Percentiles rank a stretch among this genome's conserved stretches.
These are phyloP conservation scores for Biston stratarius DNA, from an alignment of 2,888 invertebrate species.

Conservation along the genomic window DNA sequence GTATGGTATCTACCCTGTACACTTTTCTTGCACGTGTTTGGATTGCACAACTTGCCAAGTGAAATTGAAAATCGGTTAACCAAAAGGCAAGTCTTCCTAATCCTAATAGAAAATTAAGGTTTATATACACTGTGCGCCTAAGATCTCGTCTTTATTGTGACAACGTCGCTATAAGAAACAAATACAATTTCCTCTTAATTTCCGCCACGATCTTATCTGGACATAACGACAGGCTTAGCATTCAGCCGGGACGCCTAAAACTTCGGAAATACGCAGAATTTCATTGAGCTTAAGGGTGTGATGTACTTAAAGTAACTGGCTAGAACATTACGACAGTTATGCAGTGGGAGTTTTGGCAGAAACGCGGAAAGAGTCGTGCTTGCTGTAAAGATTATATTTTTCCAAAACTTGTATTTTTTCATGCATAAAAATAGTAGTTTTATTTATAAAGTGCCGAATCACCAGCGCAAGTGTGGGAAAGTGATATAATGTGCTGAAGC, in stretches of 20 bases:
- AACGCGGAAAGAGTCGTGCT: background rate
- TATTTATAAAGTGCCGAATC: too few species aligned
- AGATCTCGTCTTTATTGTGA: conserved; percentile 68
- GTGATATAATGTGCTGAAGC: too few species aligned
- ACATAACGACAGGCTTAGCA: conserved; percentile 74
- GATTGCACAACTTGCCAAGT: background rate
- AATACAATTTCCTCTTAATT: conserved; percentile 85
- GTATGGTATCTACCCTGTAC: too few species aligned
- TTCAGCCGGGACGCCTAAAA: conserved; percentile 68
- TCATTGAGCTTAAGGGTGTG: conserved; percentile 53
- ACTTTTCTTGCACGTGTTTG: background rate
- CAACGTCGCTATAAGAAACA: conserved; percentile 77
- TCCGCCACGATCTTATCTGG: conserved; percentile 80
- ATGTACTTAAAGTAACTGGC: conserved; percentile 31
- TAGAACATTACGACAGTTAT: conserved; percentile 5
- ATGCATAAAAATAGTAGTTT: too few species aligned
- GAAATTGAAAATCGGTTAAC: background rate
- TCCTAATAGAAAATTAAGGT: conserved; percentile 56
- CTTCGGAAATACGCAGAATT: conserved; percentile 67
- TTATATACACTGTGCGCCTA: conserved; percentile 58
- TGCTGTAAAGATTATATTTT: too few species aligned
- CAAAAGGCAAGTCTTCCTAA: conserved; percentile 7
- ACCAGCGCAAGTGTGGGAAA: too few species aligned
- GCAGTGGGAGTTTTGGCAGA: background rate
- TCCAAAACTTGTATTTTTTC: too few species aligned